Evolutionary conservation across 2,113 vertebrate genomes (phyloP).

Genomic region (Rhinoderma darwinii): DNA sequence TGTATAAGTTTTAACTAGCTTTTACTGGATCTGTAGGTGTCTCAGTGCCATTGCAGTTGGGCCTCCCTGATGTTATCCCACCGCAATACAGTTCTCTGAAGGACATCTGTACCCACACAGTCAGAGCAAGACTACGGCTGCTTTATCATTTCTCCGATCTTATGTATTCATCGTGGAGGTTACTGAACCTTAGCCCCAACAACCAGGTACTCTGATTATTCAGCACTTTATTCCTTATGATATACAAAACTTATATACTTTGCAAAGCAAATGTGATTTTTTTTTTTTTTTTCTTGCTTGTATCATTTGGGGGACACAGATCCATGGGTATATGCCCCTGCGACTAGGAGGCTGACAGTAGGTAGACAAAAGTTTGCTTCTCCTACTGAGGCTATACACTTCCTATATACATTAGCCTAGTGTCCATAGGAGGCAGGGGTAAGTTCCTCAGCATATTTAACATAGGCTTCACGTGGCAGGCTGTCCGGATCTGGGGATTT

Average conservation of each 20-base stretch:
- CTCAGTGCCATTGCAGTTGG: slow-evolving; percentile 82
- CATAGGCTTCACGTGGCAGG: too few species aligned
- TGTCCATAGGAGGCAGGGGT: too few species aligned
- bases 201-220: slow-evolving; percentile 75
- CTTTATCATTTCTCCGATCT: slow-evolving; percentile 87
- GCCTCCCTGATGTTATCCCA: slow-evolving; percentile 78
- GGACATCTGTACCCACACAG: slow-evolving; percentile 80
- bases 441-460: too few species aligned
- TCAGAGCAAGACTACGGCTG: slow-evolving; percentile 79
- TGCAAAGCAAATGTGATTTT: too few species aligned
- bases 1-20: slow-evolving; percentile 40
- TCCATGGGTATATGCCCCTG: too few species aligned
- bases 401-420: too few species aligned
- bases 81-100: slow-evolving; percentile 80
- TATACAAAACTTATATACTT: not conserved
- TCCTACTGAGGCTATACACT: too few species aligned
- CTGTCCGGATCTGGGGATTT: too few species aligned
- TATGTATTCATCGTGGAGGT: slow-evolving; percentile 85
- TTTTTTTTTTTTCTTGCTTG: too few species aligned
- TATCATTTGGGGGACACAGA: too few species aligned
- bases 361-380: too few species aligned
- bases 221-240: not conserved
- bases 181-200: slow-evolving; percentile 85
- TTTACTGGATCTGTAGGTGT: slow-evolving; percentile 70
- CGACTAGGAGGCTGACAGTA: too few species aligned